Evolutionary conservation across 2,888 invertebrate genomes (phyloP).

Genomic region (Agonopterix heracliana): DNA sequence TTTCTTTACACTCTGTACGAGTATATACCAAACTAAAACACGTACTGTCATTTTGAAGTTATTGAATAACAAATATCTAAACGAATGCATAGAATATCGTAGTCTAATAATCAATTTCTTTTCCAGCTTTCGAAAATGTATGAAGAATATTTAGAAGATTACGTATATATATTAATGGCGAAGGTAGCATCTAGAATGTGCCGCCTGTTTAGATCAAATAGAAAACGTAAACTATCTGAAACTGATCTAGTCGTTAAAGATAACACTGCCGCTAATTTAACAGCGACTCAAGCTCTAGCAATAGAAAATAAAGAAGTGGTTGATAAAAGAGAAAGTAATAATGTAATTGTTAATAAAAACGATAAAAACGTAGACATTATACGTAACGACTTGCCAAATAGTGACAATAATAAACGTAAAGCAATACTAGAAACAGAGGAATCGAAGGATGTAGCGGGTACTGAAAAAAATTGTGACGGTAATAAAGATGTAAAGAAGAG

Average conservation of each 20-base stretch:
- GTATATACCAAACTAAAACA: too few relatives aligned
- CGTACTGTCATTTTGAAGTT: too few relatives aligned
- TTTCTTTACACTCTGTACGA: too few relatives aligned
- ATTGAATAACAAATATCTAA: too few relatives aligned
- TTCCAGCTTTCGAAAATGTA: conserved; percentile 83
- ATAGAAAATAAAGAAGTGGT: conserved; percentile 14
- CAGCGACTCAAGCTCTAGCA: conserved; percentile 9
- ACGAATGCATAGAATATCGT: too few relatives aligned
- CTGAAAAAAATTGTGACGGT: conserved; percentile 13
- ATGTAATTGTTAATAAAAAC: conserved; percentile 5
- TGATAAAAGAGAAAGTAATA: not conserved
- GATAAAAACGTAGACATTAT: not conserved
- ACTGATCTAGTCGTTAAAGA: conserved; percentile 15
- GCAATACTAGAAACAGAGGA: conserved; percentile 2
- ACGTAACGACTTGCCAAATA: too few relatives aligned
- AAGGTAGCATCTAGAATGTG: conserved; percentile 52
- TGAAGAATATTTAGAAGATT: conserved; percentile 83
- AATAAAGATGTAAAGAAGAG: conserved; percentile 21
- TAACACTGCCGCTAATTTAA: conserved; percentile 2
- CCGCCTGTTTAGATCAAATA: conserved; percentile 34
- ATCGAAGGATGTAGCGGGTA: conserved; percentile 5
- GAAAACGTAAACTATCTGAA: conserved; percentile 19
- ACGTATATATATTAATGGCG: conserved; percentile 67
- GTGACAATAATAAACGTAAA: too few relatives aligned
- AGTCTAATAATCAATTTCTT: not conserved